A percentile compares a stretch with the other conserved stretches of the same genome.
Conservation (phyloP, 1,140 invertebrate species). For the Phenacoccus solenopsis region DNA sequence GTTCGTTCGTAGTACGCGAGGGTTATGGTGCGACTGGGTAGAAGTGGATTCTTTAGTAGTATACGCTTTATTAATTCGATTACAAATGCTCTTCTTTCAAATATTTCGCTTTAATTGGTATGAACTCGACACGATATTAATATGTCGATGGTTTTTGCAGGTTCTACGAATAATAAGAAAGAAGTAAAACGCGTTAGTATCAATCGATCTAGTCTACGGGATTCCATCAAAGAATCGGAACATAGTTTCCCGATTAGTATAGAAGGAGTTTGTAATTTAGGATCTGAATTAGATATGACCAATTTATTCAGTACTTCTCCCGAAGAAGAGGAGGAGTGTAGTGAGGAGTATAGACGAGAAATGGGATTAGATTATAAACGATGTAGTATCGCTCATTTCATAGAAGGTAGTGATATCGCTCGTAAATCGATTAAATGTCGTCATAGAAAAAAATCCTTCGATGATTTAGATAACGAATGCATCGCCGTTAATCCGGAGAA, state of each 20-base stretch:
- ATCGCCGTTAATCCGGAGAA: neutral
- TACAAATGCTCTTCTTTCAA: too few relatives aligned
- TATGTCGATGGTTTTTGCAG: neutral
- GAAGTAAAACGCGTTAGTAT: neutral
- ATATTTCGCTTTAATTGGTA: too few relatives aligned
- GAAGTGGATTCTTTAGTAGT: too few relatives aligned
- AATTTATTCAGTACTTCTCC: constrained; percentile 30
- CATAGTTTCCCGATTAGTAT: constrained; percentile 1
- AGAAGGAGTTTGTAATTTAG: constrained; percentile 4
- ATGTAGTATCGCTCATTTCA: constrained; percentile 25
- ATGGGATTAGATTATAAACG: constrained; percentile 13
- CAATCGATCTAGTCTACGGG: neutral
- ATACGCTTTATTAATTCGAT: too few relatives aligned
- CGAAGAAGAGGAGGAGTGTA: constrained; percentile 30
- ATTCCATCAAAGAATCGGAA: neutral
- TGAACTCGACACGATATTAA: neutral
- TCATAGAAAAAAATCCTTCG: constrained; percentile 25
- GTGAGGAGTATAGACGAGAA: constrained; percentile 25
- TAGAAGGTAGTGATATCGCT: constrained; percentile 50
- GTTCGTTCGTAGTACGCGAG: neutral
- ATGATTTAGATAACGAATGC: constrained; percentile 20
- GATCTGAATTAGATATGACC: constrained; percentile 27
- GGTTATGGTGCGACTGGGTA: neutral
- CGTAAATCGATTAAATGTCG: constrained; percentile 44
- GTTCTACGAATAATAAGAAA: neutral